Base-by-base conservation (phyloP, 2,797 vertebrate species). In the Erethizon dorsatum region DNA sequence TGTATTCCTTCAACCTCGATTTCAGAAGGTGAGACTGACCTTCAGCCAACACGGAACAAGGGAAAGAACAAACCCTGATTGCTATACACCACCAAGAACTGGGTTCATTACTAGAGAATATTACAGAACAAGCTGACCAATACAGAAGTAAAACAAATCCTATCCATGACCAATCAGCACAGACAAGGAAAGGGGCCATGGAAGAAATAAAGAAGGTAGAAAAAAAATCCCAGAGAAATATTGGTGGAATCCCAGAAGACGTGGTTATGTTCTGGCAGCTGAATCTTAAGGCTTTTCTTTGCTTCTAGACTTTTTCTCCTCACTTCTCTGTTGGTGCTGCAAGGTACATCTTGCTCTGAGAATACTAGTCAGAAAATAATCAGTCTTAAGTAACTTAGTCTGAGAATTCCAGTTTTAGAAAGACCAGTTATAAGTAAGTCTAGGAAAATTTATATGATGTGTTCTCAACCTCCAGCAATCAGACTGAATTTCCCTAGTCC, bases 321-420 rank as follows among this genome's bases (percentile, higher is more conserved):
- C 28, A 77, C 47, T n/a, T 83, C 79, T 90, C 18, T 67, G 67
- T 26, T 52, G 61, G 15, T 54, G 54, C 14, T 92, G 17, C 24
- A 90, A 93, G 45, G 56, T 91, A 41, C 88, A 52, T 50, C 47
- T 83, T 80, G 73, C 79, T 82, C 17, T 86, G 56, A 84, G 26
- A 50, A 71, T 10, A 79, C 63, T 61, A 65, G 15, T 63, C 56
- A 75, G n/a, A 87, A 75, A 92, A 90, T 33, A 10, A 80, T 17
- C 9, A 79, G 10, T 2, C 88, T 75, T 28, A 50, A 77, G 73
- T 31, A n/a, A n/a, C 41, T 84, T 87, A 78, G 71, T 78, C 18
- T 71, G 17, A 86, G 26, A 77, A 71, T 22, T 84, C 63, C 65
- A 57, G 15, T 56, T 77, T 75, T 61, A 78, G 83, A 94, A 92